Percentiles rank a stretch among this genome's conserved stretches.
Evolutionary conservation across 2,888 invertebrate species (phyloP).

Genomic region (Hirtodrosophila histrioides): DNA sequence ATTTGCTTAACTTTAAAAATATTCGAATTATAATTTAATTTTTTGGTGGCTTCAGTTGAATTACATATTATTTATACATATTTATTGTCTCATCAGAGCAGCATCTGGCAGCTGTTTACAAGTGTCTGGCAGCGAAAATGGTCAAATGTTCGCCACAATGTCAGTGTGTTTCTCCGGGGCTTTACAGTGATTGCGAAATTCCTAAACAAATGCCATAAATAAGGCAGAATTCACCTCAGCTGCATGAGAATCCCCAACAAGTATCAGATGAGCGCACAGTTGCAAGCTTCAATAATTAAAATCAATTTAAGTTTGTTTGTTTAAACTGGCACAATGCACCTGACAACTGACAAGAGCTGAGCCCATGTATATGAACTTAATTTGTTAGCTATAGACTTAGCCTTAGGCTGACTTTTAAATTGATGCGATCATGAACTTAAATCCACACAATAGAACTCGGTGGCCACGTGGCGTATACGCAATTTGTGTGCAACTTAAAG

Average conservation of each 20-base stretch:
- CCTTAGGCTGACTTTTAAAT: conserved; percentile 39
- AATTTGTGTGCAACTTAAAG: conserved; percentile 19
- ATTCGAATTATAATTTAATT: too few relatives aligned
- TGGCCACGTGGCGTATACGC: conserved; percentile 46
- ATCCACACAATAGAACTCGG: conserved; percentile 13
- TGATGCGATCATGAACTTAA: conserved; percentile 75
- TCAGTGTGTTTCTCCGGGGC: background rate
- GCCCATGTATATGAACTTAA: conserved; percentile 19
- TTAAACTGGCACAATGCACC: conserved; percentile 49
- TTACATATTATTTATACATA: too few relatives aligned
- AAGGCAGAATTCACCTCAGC: background rate
- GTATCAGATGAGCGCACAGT: conserved; percentile 13
- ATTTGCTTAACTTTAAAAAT: too few relatives aligned
- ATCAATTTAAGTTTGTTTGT: conserved; percentile 24
- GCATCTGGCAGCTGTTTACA: too few relatives aligned
- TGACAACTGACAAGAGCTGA: conserved; percentile 36
- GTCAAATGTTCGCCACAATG: too few relatives aligned
- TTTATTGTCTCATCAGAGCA: too few relatives aligned
- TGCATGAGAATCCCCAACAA: background rate
- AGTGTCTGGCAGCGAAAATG: too few relatives aligned
- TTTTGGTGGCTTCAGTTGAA: too few relatives aligned
- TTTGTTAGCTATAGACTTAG: conserved; percentile 35
- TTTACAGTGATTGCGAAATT: background rate
- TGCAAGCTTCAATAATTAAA: conserved; percentile 26
- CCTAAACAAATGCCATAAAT: background rate